Evolutionary conservation across 53 echinoderm and acorn worm genomes (phyloP).

Genomic region (Antedon mediterranea): DNA sequence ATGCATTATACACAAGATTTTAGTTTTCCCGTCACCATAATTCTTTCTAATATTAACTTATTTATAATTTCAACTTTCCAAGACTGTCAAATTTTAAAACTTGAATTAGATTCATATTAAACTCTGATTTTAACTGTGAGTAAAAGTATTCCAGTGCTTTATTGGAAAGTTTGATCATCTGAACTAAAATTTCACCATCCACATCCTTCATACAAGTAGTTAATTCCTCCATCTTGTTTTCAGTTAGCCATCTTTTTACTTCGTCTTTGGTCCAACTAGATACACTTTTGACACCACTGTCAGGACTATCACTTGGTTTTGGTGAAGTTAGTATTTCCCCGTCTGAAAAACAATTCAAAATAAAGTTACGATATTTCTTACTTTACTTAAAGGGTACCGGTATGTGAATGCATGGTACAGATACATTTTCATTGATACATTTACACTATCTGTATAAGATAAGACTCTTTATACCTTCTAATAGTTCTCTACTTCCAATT

Average conservation of each 20-base stretch:
- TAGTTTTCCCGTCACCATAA: too few species aligned
- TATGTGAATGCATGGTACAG: too few species aligned
- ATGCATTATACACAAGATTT: too few species aligned
- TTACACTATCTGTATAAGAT: too few species aligned
- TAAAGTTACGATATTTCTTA: too few species aligned
- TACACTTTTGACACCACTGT: neutral
- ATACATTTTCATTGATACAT: too few species aligned
- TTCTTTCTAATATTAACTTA: too few species aligned
- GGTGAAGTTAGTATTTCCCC: too few species aligned
- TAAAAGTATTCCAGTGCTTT: constrained; percentile 82
- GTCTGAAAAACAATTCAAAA: too few species aligned
- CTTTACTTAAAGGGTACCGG: too few species aligned
- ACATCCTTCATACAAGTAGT: constrained; percentile 22
- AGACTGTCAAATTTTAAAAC: constrained; percentile 56
- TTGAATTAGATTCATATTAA: constrained; percentile 31
- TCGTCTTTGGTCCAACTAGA: constrained; percentile 30
- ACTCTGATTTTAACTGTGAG: constrained; percentile 37
- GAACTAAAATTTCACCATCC: constrained; percentile 57
- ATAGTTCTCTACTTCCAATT: neutral
- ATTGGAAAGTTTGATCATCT: constrained; percentile 70
- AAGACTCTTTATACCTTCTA: neutral
- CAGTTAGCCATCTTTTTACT: constrained; percentile 54
- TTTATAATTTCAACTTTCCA: too few species aligned
- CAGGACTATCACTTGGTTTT: too few species aligned
- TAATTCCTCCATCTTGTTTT: constrained; percentile 27